phyloP scores from a whole-genome alignment of 2,888 invertebrate genomes.

The Ptilodon capucinus region DNA sequence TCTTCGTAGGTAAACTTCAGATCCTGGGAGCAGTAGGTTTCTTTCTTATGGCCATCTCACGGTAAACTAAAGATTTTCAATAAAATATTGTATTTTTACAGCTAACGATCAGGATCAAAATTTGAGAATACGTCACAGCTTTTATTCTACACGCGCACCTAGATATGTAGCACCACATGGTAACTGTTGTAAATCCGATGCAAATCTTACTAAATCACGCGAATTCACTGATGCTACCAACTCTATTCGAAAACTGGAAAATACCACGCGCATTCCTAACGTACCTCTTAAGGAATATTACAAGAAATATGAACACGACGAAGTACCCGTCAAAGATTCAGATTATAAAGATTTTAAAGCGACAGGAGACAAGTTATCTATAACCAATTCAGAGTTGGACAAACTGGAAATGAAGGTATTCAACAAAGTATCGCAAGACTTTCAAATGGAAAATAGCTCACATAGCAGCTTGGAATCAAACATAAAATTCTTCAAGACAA shows the following conservation, averaged over 20 bases:
- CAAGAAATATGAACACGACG: conserved; percentile 62
- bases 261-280: background rate
- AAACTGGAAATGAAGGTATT: conserved; percentile 56
- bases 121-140: conserved; percentile 39
- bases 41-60: too few relatives aligned
- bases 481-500: conserved; percentile 63
- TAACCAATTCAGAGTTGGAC: conserved; percentile 60
- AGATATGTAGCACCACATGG: conserved; percentile 18
- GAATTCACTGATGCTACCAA: background rate
- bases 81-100: conserved; percentile 8
- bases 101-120: conserved; percentile 13
- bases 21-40: too few relatives aligned
- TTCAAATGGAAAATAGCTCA: conserved; percentile 50
- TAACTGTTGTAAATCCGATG: conserved; percentile 40
- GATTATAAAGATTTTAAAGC: conserved; percentile 17
- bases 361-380: conserved; percentile 28
- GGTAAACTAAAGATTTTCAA: background rate
- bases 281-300: conserved; percentile 48
- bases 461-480: conserved; percentile 57
- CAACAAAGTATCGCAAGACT: conserved; percentile 54
- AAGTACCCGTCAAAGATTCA: conserved; percentile 59
- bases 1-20: too few relatives aligned
- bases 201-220: conserved; percentile 14
- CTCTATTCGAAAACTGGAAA: conserved; percentile 2
- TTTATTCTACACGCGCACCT: conserved; percentile 19